These are phyloP conservation scores for Tupaia tana DNA, from an alignment of 2,113 vertebrate genomes.

Conservation along the genomic window DNA sequence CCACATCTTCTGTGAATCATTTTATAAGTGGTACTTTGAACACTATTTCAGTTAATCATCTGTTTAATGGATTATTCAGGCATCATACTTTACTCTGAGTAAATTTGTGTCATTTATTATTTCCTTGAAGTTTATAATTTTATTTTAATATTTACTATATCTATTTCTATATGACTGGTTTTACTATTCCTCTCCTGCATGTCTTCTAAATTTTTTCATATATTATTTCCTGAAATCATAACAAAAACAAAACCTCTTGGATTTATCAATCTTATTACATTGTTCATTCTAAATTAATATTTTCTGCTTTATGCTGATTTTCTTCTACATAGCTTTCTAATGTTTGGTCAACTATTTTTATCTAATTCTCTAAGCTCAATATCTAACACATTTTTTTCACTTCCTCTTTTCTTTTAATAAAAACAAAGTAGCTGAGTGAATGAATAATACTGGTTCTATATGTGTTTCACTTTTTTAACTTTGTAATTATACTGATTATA, in stretches of 20 bases:
- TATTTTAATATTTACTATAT: neutral
- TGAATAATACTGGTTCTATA: neutral
- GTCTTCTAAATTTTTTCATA: neutral
- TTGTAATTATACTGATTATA: neutral
- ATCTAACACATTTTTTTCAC: neutral
- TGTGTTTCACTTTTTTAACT: neutral
- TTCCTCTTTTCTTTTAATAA: neutral
- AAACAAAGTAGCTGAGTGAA: no score
- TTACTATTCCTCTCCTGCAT: neutral
- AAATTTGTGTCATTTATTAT: neutral
- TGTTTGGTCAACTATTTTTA: neutral
- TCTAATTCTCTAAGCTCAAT: conserved; percentile 22
- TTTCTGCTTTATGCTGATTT: neutral
- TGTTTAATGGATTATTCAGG: neutral
- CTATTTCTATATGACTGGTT: neutral
- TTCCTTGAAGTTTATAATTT: neutral
- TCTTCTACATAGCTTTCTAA: neutral
- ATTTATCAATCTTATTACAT: neutral
- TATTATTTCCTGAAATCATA: neutral
- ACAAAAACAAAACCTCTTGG: neutral
- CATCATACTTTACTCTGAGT: conserved; percentile 20
- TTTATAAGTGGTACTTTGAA: neutral
- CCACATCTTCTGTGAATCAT: neutral
- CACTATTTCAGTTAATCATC: neutral
- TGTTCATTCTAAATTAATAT: neutral